Evolutionary conservation across 2,888 invertebrate genomes (phyloP).

Genomic region (Opisthograptis luteolata): DNA sequence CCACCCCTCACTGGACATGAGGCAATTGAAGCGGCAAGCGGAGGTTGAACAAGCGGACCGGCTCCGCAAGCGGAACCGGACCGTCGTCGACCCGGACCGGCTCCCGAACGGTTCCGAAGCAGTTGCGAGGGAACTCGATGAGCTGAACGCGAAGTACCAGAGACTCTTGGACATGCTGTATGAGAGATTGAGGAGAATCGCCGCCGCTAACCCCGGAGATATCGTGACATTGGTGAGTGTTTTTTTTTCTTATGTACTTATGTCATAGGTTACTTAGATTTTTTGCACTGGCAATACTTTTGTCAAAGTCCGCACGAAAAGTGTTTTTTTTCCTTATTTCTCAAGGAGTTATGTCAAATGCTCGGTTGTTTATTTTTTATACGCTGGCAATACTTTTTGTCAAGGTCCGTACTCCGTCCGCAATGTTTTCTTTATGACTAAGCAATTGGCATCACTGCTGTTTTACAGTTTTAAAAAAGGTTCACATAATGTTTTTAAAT

Average conservation of each 20-base stretch:
- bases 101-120: conserved; percentile 87
- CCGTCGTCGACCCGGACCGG: conserved; percentile 54
- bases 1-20: conserved; percentile 90
- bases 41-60: conserved; percentile 70
- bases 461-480: neutral
- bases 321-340: too few species aligned
- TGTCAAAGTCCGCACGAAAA: neutral
- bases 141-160: conserved; percentile 91
- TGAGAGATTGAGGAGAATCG: conserved; percentile 87
- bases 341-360: neutral
- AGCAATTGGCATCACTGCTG: conserved; percentile 18
- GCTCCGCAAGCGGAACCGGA: conserved; percentile 59
- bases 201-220: conserved; percentile 88
- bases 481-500: conserved; percentile 24
- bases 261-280: conserved; percentile 9
- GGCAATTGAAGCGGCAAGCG: conserved; percentile 71
- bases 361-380: neutral
- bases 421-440: too few species aligned
- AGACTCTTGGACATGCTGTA: conserved; percentile 88
- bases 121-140: conserved; percentile 91
- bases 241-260: conserved; percentile 31
- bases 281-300: neutral
- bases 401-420: too few species aligned
- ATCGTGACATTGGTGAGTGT: conserved; percentile 89
- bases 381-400: neutral